Evolutionary conservation across 2,797 vertebrate genomes (phyloP).

Genomic region (Myotis daubentonii): DNA sequence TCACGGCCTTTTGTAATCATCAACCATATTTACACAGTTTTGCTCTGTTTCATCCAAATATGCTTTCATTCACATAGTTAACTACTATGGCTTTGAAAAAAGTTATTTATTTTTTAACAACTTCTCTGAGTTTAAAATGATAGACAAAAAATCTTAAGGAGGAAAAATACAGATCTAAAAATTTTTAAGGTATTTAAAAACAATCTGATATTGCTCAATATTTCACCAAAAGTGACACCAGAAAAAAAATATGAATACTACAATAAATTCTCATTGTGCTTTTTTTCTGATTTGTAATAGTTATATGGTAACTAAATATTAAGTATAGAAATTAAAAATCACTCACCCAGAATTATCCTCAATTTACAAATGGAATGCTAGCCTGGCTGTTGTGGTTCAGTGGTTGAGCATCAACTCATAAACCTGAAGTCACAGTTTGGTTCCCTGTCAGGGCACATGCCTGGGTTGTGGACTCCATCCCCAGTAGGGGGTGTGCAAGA

Average conservation of each 20-base stretch:
- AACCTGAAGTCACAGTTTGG: too few species aligned
- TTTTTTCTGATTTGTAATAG: neutral
- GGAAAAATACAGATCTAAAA: neutral
- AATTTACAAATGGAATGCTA: constrained; percentile 44
- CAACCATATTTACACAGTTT: neutral
- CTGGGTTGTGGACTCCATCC: too few species aligned
- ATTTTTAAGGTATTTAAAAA: neutral
- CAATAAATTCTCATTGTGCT: neutral
- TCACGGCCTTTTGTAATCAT: neutral
- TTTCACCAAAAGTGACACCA: neutral
- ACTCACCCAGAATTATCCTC: neutral
- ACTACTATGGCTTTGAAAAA: neutral
- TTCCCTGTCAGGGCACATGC: too few species aligned
- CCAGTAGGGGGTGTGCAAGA: too few species aligned
- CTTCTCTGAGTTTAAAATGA: neutral
- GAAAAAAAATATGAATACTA: neutral
- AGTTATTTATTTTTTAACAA: neutral
- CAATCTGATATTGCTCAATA: neutral
- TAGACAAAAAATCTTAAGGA: neutral
- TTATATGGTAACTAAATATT: neutral
- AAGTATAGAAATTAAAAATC: constrained; percentile 37
- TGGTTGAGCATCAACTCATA: too few species aligned
- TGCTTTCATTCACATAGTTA: neutral
- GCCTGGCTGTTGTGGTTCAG: too few species aligned
- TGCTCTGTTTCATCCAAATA: neutral